These are phyloP conservation scores for Protaetia brevitarsis DNA, from an alignment of 1,140 invertebrate genomes.

Conservation along the genomic window DNA sequence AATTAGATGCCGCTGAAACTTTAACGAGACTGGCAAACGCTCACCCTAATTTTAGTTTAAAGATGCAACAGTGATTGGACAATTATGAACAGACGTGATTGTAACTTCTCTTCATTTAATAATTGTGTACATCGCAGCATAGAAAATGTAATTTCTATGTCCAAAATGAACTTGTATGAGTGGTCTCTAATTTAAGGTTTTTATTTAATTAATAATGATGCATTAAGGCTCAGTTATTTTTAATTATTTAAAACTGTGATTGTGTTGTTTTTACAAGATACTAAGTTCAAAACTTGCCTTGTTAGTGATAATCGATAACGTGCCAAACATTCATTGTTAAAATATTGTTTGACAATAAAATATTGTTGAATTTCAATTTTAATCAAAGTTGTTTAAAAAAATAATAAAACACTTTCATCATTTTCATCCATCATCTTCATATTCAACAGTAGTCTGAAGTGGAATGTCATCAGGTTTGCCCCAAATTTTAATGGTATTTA, in stretches of 20 bases:
- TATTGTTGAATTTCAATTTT: neutral
- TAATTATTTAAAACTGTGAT: slow-evolving; percentile 10
- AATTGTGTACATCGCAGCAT: too few relatives aligned
- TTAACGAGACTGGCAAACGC: slow-evolving; percentile 56
- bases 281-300: neutral
- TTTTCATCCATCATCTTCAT: neutral
- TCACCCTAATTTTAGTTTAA: slow-evolving; percentile 3
- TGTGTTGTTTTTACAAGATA: slow-evolving; percentile 10
- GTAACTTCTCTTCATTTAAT: too few relatives aligned
- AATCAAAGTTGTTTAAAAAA: neutral
- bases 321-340: neutral
- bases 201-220: neutral
- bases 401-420: neutral
- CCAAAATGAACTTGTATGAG: neutral
- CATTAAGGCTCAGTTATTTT: slow-evolving; percentile 9
- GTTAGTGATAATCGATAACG: neutral
- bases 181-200: neutral
- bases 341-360: neutral
- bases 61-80: neutral
- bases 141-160: neutral
- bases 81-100: too few relatives aligned
- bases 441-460: neutral
- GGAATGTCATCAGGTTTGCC: slow-evolving; percentile 28
- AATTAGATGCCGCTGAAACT: slow-evolving; percentile 68
- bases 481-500: slow-evolving; percentile 62